A percentile compares a stretch with the other conserved stretches of the same genome.
phyloP scores from a whole-genome alignment of 2,113 vertebrate species.

The Xiphophorus hellerii region DNA sequence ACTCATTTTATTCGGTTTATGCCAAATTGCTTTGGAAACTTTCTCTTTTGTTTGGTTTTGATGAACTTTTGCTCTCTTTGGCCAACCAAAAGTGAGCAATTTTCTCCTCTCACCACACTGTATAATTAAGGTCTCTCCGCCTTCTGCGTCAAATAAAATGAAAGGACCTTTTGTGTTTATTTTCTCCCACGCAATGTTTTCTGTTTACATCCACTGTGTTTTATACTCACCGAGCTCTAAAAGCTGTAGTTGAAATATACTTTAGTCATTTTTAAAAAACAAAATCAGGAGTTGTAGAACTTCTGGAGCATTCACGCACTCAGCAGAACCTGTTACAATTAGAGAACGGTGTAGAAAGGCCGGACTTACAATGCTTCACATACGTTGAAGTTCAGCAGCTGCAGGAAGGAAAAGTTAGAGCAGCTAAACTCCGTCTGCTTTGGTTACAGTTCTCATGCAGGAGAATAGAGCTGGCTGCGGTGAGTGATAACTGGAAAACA shows the following conservation, averaged over 20 bases:
- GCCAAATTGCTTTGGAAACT: neutral
- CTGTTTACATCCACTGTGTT: constrained; percentile 5
- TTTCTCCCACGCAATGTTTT: neutral
- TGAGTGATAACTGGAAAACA: constrained; percentile 72
- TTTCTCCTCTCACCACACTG: constrained; percentile 1
- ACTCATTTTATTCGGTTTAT: neutral
- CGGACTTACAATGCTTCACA: neutral
- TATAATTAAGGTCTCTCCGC: neutral
- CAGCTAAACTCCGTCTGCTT: neutral
- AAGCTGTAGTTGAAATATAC: neutral
- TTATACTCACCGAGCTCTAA: neutral
- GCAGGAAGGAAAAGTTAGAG: constrained; percentile 1
- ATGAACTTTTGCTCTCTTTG: neutral
- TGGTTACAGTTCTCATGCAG: constrained; percentile 27
- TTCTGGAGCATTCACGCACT: neutral
- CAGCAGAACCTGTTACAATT: neutral
- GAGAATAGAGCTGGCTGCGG: constrained; percentile 43
- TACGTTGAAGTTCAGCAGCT: constrained; percentile 4
- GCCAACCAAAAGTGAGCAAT: neutral
- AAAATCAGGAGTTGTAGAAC: neutral
- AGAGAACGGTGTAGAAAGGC: neutral
- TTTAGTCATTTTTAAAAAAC: neutral
- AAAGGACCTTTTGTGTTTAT: neutral
- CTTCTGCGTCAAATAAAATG: constrained; percentile 4
- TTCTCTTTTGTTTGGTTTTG: neutral